phyloP scores from a whole-genome alignment of 2,797 vertebrate genomes.

The Sorex maritimensis region DNA sequence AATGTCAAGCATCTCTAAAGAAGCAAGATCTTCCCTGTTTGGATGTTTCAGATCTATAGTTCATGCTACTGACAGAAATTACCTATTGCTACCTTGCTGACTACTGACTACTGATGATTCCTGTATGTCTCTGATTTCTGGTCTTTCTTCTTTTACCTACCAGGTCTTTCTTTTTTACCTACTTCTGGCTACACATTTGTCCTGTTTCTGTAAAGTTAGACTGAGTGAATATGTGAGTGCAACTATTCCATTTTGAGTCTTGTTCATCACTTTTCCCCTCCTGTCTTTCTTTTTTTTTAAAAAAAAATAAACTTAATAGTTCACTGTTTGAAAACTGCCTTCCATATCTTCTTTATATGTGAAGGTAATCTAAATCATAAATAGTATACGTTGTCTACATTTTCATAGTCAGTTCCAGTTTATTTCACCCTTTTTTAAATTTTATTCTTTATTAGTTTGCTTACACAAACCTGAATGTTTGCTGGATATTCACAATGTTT shows the following conservation, averaged over 20 bases:
- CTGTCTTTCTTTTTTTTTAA: background rate
- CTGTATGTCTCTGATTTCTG: background rate
- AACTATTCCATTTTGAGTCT: background rate
- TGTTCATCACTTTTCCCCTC: background rate
- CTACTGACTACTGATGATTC: background rate
- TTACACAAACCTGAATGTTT: conserved; percentile 45
- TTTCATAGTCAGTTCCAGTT: background rate
- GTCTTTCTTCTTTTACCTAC: background rate
- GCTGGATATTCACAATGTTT: conserved; percentile 42
- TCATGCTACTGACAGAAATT: background rate
- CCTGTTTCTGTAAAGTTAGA: background rate
- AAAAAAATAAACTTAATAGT: too few relatives aligned
- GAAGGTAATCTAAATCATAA: conserved; percentile 20
- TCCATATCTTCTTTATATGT: background rate
- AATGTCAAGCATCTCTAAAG: background rate
- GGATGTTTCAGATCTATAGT: background rate
- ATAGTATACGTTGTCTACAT: background rate
- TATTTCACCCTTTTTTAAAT: conserved; percentile 11
- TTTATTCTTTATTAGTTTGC: conserved; percentile 50
- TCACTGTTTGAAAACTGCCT: conserved; percentile 12
- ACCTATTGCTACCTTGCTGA: background rate
- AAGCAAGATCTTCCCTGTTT: background rate
- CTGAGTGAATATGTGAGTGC: background rate
- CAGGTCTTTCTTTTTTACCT: conserved; percentile 4
- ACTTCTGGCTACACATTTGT: background rate